Evolutionary conservation across 2,888 invertebrate genomes (phyloP).

Genomic region (Drosophila acutilabella): DNA sequence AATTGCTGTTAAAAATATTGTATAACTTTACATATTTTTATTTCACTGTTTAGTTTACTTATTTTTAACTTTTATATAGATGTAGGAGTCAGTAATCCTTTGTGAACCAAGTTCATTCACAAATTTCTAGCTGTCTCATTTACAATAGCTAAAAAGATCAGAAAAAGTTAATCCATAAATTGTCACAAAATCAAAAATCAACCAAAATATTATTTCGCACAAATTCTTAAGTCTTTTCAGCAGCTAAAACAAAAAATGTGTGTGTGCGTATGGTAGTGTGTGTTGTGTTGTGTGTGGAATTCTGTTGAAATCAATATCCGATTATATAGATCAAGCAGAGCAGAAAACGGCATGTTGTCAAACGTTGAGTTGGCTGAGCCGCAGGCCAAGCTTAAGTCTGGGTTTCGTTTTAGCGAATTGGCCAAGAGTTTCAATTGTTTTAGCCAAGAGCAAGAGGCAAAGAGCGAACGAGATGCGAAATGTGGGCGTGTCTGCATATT

Average conservation of each 20-base stretch:
- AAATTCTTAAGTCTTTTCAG: constrained; percentile 55
- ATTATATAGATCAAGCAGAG: constrained; percentile 76
- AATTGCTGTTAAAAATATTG: too few relatives aligned
- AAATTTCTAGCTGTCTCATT: constrained; percentile 39
- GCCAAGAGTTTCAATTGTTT: constrained; percentile 18
- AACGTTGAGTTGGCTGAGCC: constrained; percentile 73
- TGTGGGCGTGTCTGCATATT: constrained; percentile 77
- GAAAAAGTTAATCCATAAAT: constrained; percentile 78
- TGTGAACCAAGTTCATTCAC: background rate
- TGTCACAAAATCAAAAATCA: constrained; percentile 75
- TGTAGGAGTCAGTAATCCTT: too few relatives aligned
- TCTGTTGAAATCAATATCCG: constrained; percentile 80
- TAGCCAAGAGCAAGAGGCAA: constrained; percentile 12
- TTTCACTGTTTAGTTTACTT: too few relatives aligned
- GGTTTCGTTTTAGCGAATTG: constrained; percentile 18
- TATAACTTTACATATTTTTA: too few relatives aligned
- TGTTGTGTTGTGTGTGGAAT: constrained; percentile 32
- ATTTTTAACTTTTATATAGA: too few relatives aligned
- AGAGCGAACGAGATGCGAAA: constrained; percentile 16
- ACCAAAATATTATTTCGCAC: constrained; percentile 80
- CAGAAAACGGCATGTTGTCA: constrained; percentile 76
- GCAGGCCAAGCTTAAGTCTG: constrained; percentile 58
- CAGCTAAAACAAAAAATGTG: constrained; percentile 6
- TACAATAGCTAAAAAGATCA: constrained; percentile 49
- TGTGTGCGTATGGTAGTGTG: background rate